phyloP scores from a whole-genome alignment of 2,797 vertebrate genomes.

The Natrix natrix region DNA sequence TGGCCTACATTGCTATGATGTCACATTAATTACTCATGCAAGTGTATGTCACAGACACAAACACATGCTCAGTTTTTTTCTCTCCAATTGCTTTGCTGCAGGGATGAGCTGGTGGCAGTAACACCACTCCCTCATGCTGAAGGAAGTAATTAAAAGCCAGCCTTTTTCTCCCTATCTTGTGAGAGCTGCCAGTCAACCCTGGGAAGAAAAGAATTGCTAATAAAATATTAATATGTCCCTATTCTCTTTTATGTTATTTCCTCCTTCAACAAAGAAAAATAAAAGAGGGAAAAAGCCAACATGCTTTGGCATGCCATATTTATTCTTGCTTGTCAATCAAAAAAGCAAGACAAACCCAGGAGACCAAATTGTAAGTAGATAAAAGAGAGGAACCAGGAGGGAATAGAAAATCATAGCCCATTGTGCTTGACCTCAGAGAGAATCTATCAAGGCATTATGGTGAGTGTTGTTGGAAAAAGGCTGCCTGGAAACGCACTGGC shows the following conservation, averaged over 20 bases:
- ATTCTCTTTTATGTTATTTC: slow-evolving; percentile 72
- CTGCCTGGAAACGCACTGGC: slow-evolving; percentile 39
- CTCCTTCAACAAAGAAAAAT: not conserved
- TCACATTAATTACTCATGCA: slow-evolving; percentile 44
- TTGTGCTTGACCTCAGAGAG: slow-evolving; percentile 41
- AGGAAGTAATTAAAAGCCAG: slow-evolving; percentile 88
- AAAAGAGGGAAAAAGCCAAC: not conserved
- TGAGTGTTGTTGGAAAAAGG: slow-evolving; percentile 27
- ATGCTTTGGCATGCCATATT: slow-evolving; percentile 68
- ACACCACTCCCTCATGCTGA: slow-evolving; percentile 70
- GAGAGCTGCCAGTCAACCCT: slow-evolving; percentile 85
- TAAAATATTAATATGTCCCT: slow-evolving; percentile 94
- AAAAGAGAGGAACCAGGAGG: not conserved
- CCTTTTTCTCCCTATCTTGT: slow-evolving; percentile 77
- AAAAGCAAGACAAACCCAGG: slow-evolving; percentile 40
- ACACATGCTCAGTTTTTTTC: slow-evolving; percentile 65
- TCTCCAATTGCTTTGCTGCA: slow-evolving; percentile 78
- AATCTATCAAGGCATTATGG: slow-evolving; percentile 25
- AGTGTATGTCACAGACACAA: not conserved
- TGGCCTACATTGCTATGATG: not conserved
- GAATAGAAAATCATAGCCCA: slow-evolving; percentile 27
- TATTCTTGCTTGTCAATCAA: slow-evolving; percentile 66
- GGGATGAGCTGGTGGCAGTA: slow-evolving; percentile 74
- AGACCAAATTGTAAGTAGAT: slow-evolving; percentile 4
- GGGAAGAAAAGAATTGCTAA: slow-evolving; percentile 88